Evolutionary conservation across 2,113 vertebrate species (phyloP), one percentile per base, ranked within the genome.

Genomic region (Xiphias gladius): DNA sequence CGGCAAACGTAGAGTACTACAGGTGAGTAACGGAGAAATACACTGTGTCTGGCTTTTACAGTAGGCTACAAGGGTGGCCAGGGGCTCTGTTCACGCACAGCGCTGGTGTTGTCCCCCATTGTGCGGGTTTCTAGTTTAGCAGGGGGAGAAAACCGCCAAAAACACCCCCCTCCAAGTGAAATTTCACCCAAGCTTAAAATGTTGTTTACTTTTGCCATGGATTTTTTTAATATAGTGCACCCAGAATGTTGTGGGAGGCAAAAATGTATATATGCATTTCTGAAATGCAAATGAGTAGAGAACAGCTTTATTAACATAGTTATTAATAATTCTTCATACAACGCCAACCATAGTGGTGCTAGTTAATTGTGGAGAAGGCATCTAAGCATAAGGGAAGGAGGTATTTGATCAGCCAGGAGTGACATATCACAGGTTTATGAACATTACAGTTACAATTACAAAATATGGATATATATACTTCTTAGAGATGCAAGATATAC

Each of bases 1-100:
- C 95, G 0, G 86, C 93, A 63, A 94, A 83, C 1, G 32, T 96
- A 0, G 98, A 99, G 90, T 96, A 99, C 86, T 99, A 98, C 92
- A 96, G 98, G 97, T 99, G 82, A 91, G 82, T 39, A 61, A 7
- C 28, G 22, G 22, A 16, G 6, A n/a, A 24, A 24, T 26, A 28
- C 35, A 30, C n/a, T 0, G 72, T 28, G 72, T 24, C 19, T 1
- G 16, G 30, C 69, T 46, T 24, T 50, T 63, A 12, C n/a, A 16
- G 57, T 1, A 10, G 1, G n/a, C 50, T 4, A 35, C 32, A 35
- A 14, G 41, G 20, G 22, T 5, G 57, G 32, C 20, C 30, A 2
- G 16, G 9, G 17, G 32, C n/a, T 41, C 22, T 19, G 54, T 20
- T 35, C 11, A 17, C 16, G n/a, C 35, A 4, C 39, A 2, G 1